Evolutionary conservation across 2,797 vertebrate genomes (phyloP).

Genomic region (Pseudochirops cupreus): DNA sequence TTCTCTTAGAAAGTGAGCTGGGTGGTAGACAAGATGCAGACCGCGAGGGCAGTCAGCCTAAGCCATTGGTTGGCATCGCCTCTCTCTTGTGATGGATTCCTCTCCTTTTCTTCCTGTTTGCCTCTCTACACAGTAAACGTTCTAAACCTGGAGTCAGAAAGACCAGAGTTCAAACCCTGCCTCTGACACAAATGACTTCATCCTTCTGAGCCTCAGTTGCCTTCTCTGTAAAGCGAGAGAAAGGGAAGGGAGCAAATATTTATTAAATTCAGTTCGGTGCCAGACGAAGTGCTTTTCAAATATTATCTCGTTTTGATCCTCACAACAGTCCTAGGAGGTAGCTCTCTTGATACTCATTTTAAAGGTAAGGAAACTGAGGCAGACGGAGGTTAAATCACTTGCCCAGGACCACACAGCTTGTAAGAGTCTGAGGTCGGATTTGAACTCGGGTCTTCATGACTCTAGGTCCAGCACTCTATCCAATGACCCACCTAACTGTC

Average conservation of each 20-base stretch:
- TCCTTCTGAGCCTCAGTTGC: background rate
- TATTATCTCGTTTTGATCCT: background rate
- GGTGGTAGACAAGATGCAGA: too few relatives aligned
- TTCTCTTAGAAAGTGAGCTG: background rate
- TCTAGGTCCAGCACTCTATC: too few relatives aligned
- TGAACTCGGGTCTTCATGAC: too few relatives aligned
- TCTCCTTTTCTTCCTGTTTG: background rate
- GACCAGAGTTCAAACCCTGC: background rate
- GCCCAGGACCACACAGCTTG: background rate
- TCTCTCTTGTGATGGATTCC: background rate
- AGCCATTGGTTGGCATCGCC: background rate
- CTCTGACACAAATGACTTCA: background rate
- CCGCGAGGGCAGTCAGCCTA: background rate
- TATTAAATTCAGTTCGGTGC: background rate
- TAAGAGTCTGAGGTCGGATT: background rate
- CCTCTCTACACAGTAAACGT: background rate
- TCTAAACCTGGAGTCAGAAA: background rate
- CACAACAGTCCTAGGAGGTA: background rate
- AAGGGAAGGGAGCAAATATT: background rate
- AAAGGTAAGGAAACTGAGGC: background rate
- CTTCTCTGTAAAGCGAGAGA: background rate
- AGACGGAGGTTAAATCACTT: background rate
- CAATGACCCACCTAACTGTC: too few relatives aligned
- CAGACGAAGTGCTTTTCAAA: background rate
- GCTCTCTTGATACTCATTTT: background rate